Evolutionary conservation across 2,888 invertebrate species (phyloP), one percentile per base, ranked within the genome.

Genomic region (Blastobasis adustella): DNA sequence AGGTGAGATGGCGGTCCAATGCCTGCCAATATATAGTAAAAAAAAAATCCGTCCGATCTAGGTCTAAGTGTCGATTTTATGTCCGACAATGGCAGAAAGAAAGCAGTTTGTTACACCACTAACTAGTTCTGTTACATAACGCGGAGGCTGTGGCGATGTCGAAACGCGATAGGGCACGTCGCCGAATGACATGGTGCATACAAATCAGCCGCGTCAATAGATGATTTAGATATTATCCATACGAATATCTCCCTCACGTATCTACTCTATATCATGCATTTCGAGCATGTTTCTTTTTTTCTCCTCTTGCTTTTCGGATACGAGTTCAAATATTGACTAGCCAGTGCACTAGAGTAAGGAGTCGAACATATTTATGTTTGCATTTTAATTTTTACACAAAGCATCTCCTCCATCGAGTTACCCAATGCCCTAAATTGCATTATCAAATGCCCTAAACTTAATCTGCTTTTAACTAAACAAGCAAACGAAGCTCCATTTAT

Each of bases 191-290:
- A 46, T 23, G n/a, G 41, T 44, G 54, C 54, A 54, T 51, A 54
- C 54, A 50, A 54, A 54, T 54, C 46, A 49, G 49, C 10, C 49
- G 6, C 50, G 46, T 55, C 55, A 51, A 53, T 53, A 47, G 51
- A 54, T 56, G 53, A 56, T 56, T 49, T 54, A 48, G 50, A 53
- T 50, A 53, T 51, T 53, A 53, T 55, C 53, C 50, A 40, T 47
- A 38, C 10, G 5, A n/a, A 49, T 8, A 45, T 45, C 43, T 4
- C 37, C 37, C 48, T 50, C 53, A 50, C 50, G 53, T 49, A 8
- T 23, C 23, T 23, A 23, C 23, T 23, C 44, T 49, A 44, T 49
- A 43, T 37, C 49, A 37, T 37, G 44, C 38, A 49, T 49, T 10
- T 45, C 23, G 10, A 45, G 23, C 44, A 45, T 46, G 36, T 5